These are phyloP conservation scores for Paguma larvata DNA, from an alignment of 2,797 vertebrate species.

Conservation along the genomic window DNA sequence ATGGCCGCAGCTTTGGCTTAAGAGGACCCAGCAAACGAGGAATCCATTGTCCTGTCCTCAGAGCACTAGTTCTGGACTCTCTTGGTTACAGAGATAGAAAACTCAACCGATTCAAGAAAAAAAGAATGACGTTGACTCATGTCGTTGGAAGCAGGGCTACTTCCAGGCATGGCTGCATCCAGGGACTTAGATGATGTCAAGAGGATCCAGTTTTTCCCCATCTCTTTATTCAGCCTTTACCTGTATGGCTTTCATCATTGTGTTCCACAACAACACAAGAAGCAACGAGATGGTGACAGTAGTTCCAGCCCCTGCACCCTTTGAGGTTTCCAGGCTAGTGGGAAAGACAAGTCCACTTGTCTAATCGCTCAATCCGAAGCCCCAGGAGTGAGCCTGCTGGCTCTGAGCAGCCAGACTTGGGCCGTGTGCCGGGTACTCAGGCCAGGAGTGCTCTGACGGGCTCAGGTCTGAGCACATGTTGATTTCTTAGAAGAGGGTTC, in stretches of 20 bases:
- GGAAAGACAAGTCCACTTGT: conserved; percentile 44
- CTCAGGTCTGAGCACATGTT: background rate
- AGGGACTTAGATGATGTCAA: background rate
- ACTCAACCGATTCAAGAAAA: background rate
- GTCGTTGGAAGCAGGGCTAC: background rate
- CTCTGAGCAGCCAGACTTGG: background rate
- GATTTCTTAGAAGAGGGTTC: background rate
- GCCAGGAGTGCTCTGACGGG: background rate
- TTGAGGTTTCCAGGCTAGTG: background rate
- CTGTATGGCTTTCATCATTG: background rate
- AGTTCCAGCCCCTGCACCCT: background rate
- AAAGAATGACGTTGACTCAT: background rate
- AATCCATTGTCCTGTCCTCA: background rate
- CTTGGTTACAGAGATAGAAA: background rate
- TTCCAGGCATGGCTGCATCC: background rate
- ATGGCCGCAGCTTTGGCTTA: background rate
- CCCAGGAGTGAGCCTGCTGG: conserved; percentile 39
- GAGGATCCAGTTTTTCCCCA: background rate
- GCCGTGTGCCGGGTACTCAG: background rate
- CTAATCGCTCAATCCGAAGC: conserved; percentile 42
- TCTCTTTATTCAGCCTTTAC: background rate
- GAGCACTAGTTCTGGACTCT: background rate
- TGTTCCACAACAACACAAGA: background rate
- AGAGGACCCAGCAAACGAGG: background rate
- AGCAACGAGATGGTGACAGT: background rate